phyloP scores from a whole-genome alignment of 2,797 vertebrate genomes.

The Novumbra hubbsi region DNA sequence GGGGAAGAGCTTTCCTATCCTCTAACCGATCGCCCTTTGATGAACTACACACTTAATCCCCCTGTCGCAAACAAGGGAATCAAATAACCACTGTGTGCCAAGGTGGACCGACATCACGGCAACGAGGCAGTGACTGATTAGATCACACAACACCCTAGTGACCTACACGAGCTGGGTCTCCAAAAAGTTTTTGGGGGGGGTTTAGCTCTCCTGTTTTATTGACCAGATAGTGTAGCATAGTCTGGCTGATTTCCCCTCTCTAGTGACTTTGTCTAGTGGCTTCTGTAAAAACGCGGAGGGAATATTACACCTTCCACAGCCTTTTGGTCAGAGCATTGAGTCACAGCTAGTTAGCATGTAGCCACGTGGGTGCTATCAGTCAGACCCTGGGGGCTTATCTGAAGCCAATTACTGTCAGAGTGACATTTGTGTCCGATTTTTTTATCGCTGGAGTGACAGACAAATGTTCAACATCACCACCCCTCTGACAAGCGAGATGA shows the following conservation, averaged over 20 bases:
- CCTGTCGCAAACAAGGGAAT: conserved; percentile 31
- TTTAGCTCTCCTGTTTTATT: no score
- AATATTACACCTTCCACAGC: no score
- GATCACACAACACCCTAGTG: conserved; percentile 3
- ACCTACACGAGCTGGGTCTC: conserved; percentile 27
- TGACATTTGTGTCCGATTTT: conserved; percentile 24
- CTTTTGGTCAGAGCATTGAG: no score
- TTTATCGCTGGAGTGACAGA: conserved; percentile 41
- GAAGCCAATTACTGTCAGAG: conserved; percentile 53
- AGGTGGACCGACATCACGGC: background rate
- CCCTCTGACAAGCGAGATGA: conserved; percentile 34
- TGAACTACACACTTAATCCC: conserved; percentile 38
- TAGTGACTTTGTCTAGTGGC: background rate
- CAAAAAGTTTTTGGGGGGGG: conserved; percentile 31
- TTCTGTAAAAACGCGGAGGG: background rate
- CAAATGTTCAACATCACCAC: conserved; percentile 35
- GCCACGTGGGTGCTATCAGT: no score
- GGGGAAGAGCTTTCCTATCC: conserved; percentile 29
- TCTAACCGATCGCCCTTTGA: conserved; percentile 57
- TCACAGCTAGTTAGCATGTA: no score
- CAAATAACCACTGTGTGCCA: conserved; percentile 13
- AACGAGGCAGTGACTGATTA: conserved; percentile 40
- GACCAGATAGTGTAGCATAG: conserved; percentile 3
- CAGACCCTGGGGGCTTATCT: conserved; percentile 17
- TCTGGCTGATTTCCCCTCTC: conserved; percentile 10